Conservation (phyloP, 2,113 vertebrate genomes). For the Gobius niger region DNA sequence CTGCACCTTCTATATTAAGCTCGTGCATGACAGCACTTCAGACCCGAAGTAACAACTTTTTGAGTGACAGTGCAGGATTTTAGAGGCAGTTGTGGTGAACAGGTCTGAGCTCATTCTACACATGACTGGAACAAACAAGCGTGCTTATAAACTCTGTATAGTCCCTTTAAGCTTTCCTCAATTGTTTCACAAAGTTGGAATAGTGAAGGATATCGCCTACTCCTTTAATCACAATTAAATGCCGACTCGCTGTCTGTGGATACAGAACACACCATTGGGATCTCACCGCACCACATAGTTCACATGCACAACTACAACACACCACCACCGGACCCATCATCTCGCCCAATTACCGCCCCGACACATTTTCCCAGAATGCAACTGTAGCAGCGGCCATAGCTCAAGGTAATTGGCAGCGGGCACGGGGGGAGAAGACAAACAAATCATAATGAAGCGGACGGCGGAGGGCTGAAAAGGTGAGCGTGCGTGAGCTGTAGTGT, state of each 20-base stretch:
- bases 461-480: not conserved
- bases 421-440: conserved; percentile 22
- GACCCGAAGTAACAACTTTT: no score
- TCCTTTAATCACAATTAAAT: conserved; percentile 43
- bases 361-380: conserved; percentile 59
- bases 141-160: no score
- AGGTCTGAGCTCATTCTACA: no score
- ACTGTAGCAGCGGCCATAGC: conserved; percentile 35
- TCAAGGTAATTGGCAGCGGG: conserved; percentile 47
- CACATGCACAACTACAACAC: conserved; percentile 19
- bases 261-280: conserved; percentile 44
- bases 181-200: no score
- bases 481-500: conserved; percentile 4
- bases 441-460: conserved; percentile 27
- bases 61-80: no score
- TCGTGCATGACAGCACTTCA: no score
- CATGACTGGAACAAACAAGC: no score
- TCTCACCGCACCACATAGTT: conserved; percentile 34
- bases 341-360: conserved; percentile 53
- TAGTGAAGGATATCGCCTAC: not conserved
- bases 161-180: no score
- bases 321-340: conserved; percentile 41
- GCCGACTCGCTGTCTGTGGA: conserved; percentile 47
- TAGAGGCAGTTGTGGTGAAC: no score
- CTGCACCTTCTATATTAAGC: no score